A percentile compares a stretch with the other conserved stretches of the same genome.
Conservation (phyloP, 2,797 vertebrate genomes). For the Saxicola maurus region DNA sequence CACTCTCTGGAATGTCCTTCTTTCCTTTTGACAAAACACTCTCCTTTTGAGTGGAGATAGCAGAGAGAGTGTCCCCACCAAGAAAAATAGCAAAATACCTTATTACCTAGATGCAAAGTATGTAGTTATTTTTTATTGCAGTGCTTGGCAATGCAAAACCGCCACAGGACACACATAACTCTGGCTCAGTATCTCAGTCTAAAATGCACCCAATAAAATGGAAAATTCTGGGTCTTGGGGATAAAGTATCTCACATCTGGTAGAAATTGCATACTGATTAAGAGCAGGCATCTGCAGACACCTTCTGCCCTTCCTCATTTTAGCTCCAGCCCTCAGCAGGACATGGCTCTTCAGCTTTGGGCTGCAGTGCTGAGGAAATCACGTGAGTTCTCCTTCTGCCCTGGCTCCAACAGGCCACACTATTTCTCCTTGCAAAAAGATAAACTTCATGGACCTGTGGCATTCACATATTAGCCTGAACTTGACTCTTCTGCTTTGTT, state of each 20-base stretch:
- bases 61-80: not conserved
- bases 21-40: not conserved
- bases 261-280: not conserved
- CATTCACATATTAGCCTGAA: not conserved
- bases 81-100: not conserved
- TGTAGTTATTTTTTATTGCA: not conserved
- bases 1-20: not conserved
- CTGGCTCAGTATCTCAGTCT: not conserved
- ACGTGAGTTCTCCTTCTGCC: not conserved
- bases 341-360: not conserved
- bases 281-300: not conserved
- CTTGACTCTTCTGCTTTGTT: not conserved
- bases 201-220: not conserved
- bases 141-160: not conserved
- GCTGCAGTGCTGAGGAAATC: rapidly evolving
- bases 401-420: not conserved
- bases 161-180: not conserved
- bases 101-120: not conserved
- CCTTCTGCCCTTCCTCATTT: not conserved
- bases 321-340: not conserved
- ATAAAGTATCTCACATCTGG: not conserved
- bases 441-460: not conserved
- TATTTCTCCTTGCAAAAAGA: not conserved
- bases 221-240: not conserved
- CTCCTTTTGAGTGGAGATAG: not conserved